These are phyloP conservation scores for Microtus richardsoni DNA, from an alignment of 2,113 vertebrate species.

Conservation along the genomic window DNA sequence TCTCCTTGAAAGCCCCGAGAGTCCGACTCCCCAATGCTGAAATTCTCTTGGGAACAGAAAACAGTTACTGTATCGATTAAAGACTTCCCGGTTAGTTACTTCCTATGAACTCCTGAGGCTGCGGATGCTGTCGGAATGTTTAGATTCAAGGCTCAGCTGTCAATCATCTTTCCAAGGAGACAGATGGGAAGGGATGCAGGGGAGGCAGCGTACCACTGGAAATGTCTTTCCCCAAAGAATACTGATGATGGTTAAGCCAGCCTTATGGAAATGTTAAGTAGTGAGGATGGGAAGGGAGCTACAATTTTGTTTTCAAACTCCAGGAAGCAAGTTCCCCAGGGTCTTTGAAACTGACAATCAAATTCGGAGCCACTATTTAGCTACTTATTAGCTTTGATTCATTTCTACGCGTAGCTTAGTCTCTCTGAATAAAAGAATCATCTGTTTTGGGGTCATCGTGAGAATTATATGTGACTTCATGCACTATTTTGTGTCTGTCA, in stretches of 20 bases:
- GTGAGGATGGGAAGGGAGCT: background rate
- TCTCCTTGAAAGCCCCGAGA: background rate
- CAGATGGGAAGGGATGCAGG: background rate
- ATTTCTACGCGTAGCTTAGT: background rate
- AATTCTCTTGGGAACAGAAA: conserved; percentile 22
- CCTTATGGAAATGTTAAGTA: conserved; percentile 41
- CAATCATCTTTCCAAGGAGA: conserved; percentile 62
- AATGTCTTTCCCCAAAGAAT: background rate
- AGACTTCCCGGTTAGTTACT: conserved; percentile 44
- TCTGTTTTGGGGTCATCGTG: background rate
- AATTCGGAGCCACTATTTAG: conserved; percentile 32
- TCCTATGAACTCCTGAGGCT: conserved; percentile 20
- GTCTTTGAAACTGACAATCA: background rate
- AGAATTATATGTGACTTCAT: conserved; percentile 3
- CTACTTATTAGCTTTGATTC: background rate
- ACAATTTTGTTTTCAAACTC: conserved; percentile 29
- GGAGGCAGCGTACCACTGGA: background rate
- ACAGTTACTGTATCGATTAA: conserved; percentile 11
- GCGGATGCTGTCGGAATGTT: background rate
- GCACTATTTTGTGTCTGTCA: background rate
- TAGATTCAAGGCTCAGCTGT: background rate
- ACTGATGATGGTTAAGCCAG: conserved; percentile 19
- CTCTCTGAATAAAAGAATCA: background rate
- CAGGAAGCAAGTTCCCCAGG: conserved; percentile 19
- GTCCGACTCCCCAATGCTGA: background rate